phyloP scores from a whole-genome alignment of 2,113 vertebrate species.

The Ciconia boyciana region DNA sequence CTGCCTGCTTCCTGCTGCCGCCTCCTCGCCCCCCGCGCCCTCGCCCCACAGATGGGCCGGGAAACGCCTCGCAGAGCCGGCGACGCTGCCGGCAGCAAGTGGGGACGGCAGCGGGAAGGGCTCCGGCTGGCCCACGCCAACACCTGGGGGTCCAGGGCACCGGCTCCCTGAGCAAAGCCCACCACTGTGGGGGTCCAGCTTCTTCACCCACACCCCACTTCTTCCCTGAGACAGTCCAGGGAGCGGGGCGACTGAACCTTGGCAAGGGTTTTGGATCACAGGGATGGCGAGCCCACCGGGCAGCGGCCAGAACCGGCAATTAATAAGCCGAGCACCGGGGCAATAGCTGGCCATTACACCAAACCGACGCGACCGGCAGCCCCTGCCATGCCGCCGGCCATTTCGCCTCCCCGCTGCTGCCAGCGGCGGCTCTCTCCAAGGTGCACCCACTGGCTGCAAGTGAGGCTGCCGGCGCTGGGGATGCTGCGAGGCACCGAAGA shows the following conservation, averaged over 20 bases:
- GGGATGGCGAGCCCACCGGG: accelerated
- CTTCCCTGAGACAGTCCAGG: background rate
- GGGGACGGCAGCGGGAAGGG: background rate
- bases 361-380: accelerated
- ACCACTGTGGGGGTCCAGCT: background rate
- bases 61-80: background rate
- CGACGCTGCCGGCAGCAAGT: background rate
- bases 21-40: conserved; percentile 29
- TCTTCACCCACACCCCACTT: background rate
- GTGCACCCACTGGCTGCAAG: background rate
- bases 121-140: background rate
- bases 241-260: accelerated
- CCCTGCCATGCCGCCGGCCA: accelerated
- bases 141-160: background rate
- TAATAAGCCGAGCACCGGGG: accelerated
- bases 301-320: background rate
- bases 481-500: background rate
- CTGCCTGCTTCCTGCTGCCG: conserved; percentile 65
- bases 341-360: background rate
- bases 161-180: background rate
- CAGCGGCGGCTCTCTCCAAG: background rate
- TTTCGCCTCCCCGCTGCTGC: background rate
- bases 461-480: background rate
- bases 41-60: background rate
- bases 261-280: background rate